Evolutionary conservation across 2,113 vertebrate genomes (phyloP).

Genomic region (Collichthys lucidus): DNA sequence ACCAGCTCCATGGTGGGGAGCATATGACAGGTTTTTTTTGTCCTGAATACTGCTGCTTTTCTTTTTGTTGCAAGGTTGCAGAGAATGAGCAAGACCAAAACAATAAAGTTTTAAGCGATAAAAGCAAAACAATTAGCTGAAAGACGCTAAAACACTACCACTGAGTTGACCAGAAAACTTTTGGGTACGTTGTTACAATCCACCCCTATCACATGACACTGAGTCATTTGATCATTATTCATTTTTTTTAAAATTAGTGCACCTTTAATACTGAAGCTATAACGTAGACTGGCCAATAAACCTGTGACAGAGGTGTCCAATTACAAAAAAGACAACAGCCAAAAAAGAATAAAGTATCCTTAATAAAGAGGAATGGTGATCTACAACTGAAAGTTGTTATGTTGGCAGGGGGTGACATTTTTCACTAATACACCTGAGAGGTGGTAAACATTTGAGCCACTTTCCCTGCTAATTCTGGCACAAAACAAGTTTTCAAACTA

Average conservation of each 20-base stretch:
- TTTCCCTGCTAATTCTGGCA: neutral
- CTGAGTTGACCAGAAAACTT: neutral
- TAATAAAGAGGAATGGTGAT: neutral
- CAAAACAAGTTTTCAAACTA: conserved; percentile 4
- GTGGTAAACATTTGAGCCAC: conserved; percentile 1
- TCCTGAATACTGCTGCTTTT: no score
- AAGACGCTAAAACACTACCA: neutral
- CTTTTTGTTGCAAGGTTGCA: neutral
- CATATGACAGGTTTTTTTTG: no score
- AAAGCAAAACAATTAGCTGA: neutral
- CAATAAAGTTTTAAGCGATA: neutral
- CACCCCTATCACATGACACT: neutral
- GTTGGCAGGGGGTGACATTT: neutral
- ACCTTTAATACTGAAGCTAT: neutral
- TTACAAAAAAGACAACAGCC: neutral
- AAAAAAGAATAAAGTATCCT: neutral
- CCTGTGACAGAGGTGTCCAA: neutral
- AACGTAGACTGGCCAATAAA: no score
- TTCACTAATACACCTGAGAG: neutral
- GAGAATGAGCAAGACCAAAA: neutral
- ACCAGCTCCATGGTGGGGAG: no score
- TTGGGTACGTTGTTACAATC: neutral
- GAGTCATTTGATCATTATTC: neutral
- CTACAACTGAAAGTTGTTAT: neutral
- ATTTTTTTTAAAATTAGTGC: neutral